Evolutionary conservation across 2,113 vertebrate species (phyloP), one percentile per base, ranked within the genome.

Genomic region (Brienomyrus longianalis): DNA sequence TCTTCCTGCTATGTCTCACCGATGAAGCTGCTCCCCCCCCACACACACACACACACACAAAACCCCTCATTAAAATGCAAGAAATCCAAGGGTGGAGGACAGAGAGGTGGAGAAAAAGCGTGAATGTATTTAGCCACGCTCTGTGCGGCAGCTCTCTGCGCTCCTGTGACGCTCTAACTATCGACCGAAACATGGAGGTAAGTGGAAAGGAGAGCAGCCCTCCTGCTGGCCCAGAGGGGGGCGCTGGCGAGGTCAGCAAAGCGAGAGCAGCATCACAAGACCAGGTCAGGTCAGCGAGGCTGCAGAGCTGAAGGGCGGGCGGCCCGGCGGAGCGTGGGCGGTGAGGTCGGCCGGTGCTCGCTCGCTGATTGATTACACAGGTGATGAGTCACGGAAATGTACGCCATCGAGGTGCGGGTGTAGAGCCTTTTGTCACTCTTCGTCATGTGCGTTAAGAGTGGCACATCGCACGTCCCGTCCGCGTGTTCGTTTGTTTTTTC

Each of bases 21-120:
- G 86, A 88, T 43, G 51, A 59, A 52, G 48, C 62, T 47, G 52
- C 56, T 43, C 35, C 31, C 87, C 43, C 31, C 31, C 31, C 80
- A 21, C 43, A 48, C 19, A 83, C 80, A 47, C 43, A 48, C 45
- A 48, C 3, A 47, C 83, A 84, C 19, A 45, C 83, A 45, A 77
- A 39, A 77, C 35, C 74, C 47, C 56, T 89, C 87, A 90, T 90
- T 89, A 90, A 90, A 62, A 90, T 90, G 88, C 87, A 86, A 90
- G 56, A 39, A 89, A 89, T 47, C 87, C 80, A 51, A 39, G 91
- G 91, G 92, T 19, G 77, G 80, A 48, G 19, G 83, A 80, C 19
- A 84, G 54, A 59, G 77, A 66, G 23, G 17, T 87, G 47, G 87
- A 43, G 54, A 45, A 47, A 11, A 88, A 47, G 21, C n/a, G 3